Conservation (phyloP, 2,113 vertebrate species). For the Astur gentilis region DNA sequence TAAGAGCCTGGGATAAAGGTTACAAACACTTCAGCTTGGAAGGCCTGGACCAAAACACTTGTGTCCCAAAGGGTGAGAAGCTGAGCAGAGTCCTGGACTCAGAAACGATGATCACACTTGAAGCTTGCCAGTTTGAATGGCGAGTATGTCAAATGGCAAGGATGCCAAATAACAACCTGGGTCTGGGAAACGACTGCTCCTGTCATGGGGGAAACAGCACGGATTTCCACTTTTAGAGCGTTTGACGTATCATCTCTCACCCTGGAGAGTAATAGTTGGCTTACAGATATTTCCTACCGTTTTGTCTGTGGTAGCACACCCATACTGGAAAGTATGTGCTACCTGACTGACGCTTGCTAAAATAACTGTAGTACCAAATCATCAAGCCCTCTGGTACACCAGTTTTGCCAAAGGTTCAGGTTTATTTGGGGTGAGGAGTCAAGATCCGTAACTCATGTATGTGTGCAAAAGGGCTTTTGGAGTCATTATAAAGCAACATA, state of each 20-base stretch:
- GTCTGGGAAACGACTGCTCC: neutral
- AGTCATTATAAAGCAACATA: neutral
- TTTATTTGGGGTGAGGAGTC: neutral
- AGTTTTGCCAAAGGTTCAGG: neutral
- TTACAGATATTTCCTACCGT: neutral
- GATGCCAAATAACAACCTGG: neutral
- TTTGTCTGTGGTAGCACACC: neutral
- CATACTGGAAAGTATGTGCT: neutral
- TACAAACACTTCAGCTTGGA: neutral
- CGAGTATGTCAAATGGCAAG: neutral
- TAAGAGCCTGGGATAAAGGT: neutral
- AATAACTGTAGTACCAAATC: neutral
- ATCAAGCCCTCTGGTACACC: neutral
- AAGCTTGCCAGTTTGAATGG: neutral
- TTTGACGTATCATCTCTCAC: neutral
- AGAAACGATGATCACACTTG: neutral
- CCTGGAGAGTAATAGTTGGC: neutral
- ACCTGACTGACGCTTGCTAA: neutral
- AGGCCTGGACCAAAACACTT: neutral
- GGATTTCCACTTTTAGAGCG: neutral
- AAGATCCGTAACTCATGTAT: neutral
- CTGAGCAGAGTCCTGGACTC: neutral
- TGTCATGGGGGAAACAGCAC: neutral
- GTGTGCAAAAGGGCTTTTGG: neutral
- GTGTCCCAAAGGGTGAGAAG: neutral